Percentiles rank a stretch among this genome's conserved stretches.
phyloP scores from a whole-genome alignment of 2,797 vertebrate genomes.

The Danio albolineatus region DNA sequence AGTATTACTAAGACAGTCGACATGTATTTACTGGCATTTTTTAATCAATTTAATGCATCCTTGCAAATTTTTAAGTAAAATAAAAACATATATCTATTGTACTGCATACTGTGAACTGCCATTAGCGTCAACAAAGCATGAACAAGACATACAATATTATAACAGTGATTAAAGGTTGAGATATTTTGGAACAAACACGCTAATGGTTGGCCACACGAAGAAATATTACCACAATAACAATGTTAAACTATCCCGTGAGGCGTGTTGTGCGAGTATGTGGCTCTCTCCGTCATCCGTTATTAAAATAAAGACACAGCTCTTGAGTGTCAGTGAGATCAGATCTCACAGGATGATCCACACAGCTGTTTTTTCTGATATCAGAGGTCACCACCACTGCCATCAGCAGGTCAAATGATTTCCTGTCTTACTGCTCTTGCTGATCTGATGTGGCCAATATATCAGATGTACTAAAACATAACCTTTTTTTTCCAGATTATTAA shows the following conservation, averaged over 20 bases:
- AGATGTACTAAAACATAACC: neutral
- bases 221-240: neutral
- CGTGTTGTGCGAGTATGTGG: neutral
- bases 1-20: too few species aligned
- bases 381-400: neutral
- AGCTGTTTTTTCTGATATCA: slow-evolving; percentile 13
- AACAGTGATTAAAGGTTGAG: neutral
- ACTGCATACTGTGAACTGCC: neutral
- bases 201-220: neutral
- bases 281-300: neutral
- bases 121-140: neutral
- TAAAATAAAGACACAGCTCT: slow-evolving; percentile 29
- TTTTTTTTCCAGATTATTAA: neutral
- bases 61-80: too few species aligned
- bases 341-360: slow-evolving; percentile 30
- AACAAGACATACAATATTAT: neutral
- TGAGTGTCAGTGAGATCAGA: slow-evolving; percentile 3
- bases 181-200: neutral
- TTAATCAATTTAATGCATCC: too few species aligned
- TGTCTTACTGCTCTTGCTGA: neutral
- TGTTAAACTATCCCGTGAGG: neutral
- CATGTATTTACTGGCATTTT: too few species aligned
- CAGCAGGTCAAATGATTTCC: slow-evolving; percentile 14
- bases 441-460: neutral
- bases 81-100: too few species aligned